Evolutionary conservation across 2,113 vertebrate species (phyloP).

Genomic region (Emydura subglobosa): DNA sequence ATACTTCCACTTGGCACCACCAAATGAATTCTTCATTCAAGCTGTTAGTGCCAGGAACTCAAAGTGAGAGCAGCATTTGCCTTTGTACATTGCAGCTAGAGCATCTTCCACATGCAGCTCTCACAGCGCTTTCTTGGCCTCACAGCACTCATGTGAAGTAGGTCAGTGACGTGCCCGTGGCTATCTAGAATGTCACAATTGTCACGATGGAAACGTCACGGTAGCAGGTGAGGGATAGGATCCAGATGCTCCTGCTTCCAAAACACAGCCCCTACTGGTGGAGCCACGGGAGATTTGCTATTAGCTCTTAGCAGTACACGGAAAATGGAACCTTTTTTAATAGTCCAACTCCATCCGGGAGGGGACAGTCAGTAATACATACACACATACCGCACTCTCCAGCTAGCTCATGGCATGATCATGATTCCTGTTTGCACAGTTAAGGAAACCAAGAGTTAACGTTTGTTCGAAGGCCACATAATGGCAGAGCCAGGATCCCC

Average conservation of each 20-base stretch:
- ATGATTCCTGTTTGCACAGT: not conserved
- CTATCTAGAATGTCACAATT: not conserved
- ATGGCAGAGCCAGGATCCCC: not conserved
- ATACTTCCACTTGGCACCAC: not conserved
- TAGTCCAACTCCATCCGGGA: not conserved
- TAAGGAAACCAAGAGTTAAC: not conserved
- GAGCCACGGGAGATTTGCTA: not conserved
- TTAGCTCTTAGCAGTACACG: not conserved
- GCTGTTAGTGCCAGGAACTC: not conserved
- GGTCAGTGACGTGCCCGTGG: not conserved
- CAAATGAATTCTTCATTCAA: not conserved
- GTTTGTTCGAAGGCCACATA: accelerated
- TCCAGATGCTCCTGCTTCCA: not conserved
- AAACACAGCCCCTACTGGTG: not conserved
- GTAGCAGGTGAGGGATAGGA: not conserved
- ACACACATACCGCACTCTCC: not conserved
- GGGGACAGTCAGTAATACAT: not conserved
- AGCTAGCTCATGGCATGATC: not conserved
- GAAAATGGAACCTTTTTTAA: not conserved
- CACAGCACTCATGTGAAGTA: not conserved
- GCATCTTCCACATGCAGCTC: not conserved
- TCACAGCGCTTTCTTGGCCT: not conserved
- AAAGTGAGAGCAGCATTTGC: not conserved
- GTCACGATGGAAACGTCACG: not conserved
- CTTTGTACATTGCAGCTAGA: not conserved